Evolutionary conservation across 1,140 invertebrate species (phyloP), one percentile per base, ranked within the genome.

Genomic region (Drosophila yakuba): DNA sequence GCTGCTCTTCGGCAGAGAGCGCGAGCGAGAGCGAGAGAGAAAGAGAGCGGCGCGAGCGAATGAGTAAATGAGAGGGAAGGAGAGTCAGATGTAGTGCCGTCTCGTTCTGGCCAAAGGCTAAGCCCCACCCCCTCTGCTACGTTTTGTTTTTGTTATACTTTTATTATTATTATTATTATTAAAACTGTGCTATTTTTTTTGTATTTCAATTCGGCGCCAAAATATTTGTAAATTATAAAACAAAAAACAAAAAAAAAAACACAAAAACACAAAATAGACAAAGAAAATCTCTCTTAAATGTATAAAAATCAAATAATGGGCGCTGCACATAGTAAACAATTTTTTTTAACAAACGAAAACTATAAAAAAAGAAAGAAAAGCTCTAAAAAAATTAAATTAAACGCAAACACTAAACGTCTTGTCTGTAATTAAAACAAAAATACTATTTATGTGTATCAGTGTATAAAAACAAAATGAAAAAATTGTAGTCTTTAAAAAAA

Each of bases 201-300:
- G 38, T 75, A 62, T 62, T 68, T 85, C 60, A 66, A 68, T 80
- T 83, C 80, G 74, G 72, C 80, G 80, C 80, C 81, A 84, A 84
- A 84, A 84, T 83, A 85, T 86, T 78, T 86, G 82, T 86, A 86
- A 86, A 86, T 86, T 86, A 78, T 84, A 74, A 68, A 81, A 60
- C 56, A 67, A 50, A 73, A 75, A 20, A 56, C 45, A 47, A 51
- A 56, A 54, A 61, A 39, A 41, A 38, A 38, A 11, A n/a, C n/a
- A n/a, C 1, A 14, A 39, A 39, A 14, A 39, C 38, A 39, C 35
- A 36, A 72, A 55, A 59, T 75, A 77, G 66, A 59, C 45, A 79
- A 73, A 78, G 52, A 43, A 59, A 60, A 76, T 74, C 62, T 81
- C 60, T 83, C 75, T 51, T 84, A 75, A 84, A 84, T 83, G 80